Evolutionary conservation across 1,140 invertebrate genomes (phyloP).

Genomic region (Plectrocnemia conspersa): DNA sequence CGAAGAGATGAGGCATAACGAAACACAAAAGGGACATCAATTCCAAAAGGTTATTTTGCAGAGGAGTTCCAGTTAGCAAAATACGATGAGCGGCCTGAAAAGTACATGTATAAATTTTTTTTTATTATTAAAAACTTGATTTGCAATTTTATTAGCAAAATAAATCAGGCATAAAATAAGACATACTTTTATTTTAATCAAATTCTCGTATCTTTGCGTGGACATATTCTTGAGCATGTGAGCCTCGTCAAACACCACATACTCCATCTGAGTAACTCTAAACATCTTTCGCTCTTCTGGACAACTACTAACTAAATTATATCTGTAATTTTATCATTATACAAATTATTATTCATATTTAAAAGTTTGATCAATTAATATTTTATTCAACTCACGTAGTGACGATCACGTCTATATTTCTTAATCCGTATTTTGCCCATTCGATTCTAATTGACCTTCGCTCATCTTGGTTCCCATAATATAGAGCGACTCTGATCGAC

Average conservation of each 20-base stretch:
- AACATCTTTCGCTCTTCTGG: slow-evolving; percentile 89
- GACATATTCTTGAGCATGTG: slow-evolving; percentile 98
- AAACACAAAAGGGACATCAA: slow-evolving; percentile 93
- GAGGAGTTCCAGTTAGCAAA: slow-evolving; percentile 84
- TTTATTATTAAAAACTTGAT: neutral
- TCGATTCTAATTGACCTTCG: slow-evolving; percentile 68
- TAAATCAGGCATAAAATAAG: no score
- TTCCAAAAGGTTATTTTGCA: slow-evolving; percentile 95
- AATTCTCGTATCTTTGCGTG: slow-evolving; percentile 81
- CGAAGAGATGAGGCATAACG: slow-evolving; percentile 93
- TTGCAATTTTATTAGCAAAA: neutral
- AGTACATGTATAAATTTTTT: slow-evolving; percentile 12
- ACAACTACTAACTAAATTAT: slow-evolving; percentile 61
- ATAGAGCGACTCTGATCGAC: slow-evolving; percentile 70
- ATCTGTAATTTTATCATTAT: slow-evolving; percentile 35
- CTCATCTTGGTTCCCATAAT: slow-evolving; percentile 85
- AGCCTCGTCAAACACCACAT: slow-evolving; percentile 94
- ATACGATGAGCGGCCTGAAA: slow-evolving; percentile 73
- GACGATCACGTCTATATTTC: slow-evolving; percentile 76
- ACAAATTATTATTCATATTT: no score
- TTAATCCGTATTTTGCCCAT: slow-evolving; percentile 70
- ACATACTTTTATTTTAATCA: slow-evolving; percentile 79
- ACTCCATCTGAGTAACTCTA: slow-evolving; percentile 81
- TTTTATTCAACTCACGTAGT: slow-evolving; percentile 74
- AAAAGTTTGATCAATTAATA: no score